A percentile compares a stretch with the other conserved stretches of the same genome.
phyloP scores from a whole-genome alignment of 1,140 invertebrate genomes.

The Tetramorium alpestre region DNA sequence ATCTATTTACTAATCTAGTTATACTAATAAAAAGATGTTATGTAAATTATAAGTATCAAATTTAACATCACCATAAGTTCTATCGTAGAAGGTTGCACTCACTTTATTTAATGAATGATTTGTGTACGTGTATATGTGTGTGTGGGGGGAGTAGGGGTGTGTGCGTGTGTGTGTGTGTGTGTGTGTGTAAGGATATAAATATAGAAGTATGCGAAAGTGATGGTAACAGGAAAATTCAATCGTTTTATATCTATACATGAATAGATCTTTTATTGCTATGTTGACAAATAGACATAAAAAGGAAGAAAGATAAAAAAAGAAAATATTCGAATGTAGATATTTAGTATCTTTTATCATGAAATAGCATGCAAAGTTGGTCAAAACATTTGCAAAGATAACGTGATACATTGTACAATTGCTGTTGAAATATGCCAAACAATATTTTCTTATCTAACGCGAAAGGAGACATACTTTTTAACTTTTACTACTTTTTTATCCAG shows the following conservation, averaged over 20 bases:
- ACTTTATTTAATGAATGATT: too few species aligned
- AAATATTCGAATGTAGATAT: not conserved
- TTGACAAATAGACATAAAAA: not conserved
- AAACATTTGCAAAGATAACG: conserved; percentile 18
- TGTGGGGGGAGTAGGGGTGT: too few species aligned
- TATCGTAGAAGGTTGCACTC: too few species aligned
- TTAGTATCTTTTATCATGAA: not conserved
- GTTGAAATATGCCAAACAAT: not conserved
- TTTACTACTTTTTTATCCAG: not conserved
- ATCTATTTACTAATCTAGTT: too few species aligned
- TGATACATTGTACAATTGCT: not conserved
- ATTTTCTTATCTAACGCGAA: not conserved
- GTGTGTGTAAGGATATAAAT: not conserved
- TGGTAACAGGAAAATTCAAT: conserved; percentile 21
- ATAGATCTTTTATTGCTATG: not conserved
- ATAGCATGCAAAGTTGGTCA: not conserved
- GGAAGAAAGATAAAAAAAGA: not conserved
- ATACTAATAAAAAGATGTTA: too few species aligned
- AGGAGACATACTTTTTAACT: not conserved
- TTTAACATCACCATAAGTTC: too few species aligned
- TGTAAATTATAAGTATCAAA: too few species aligned
- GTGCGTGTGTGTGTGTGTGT: too few species aligned
- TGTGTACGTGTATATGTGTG: too few species aligned
- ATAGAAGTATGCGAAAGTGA: not conserved
- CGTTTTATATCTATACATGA: not conserved